Evolutionary conservation across 2,797 vertebrate genomes (phyloP).

Genomic region (Bovichtus diacanthus): DNA sequence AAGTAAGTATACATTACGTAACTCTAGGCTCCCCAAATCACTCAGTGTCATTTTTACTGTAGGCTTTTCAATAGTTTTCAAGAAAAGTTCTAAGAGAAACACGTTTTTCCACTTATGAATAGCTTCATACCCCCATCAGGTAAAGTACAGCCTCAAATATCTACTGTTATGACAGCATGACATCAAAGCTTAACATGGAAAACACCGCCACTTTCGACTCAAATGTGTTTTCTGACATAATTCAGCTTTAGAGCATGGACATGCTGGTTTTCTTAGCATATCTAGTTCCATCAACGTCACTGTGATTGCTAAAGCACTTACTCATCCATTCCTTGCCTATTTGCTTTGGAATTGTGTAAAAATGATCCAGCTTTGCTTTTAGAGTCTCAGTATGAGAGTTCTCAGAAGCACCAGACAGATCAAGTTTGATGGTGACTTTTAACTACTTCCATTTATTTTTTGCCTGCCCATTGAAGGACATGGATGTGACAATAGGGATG

Average conservation of each 20-base stretch:
- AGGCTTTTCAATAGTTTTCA: neutral
- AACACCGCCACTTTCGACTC: constrained; percentile 49
- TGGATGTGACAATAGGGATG: neutral
- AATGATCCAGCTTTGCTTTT: constrained; percentile 48
- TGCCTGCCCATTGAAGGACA: neutral
- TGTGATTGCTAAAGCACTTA: constrained; percentile 55
- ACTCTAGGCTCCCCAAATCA: neutral
- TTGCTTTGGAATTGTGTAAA: constrained; percentile 52
- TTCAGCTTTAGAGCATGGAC: constrained; percentile 43
- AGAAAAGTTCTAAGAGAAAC: neutral
- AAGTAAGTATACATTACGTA: no score
- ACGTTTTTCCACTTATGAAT: neutral
- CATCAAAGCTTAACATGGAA: constrained; percentile 50
- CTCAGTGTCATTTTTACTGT: neutral
- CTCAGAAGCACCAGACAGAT: constrained; percentile 32
- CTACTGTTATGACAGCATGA: constrained; percentile 37
- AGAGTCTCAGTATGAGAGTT: constrained; percentile 20
- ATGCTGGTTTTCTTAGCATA: constrained; percentile 40
- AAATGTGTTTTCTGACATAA: constrained; percentile 58
- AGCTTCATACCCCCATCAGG: neutral
- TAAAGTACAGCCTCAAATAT: constrained; percentile 21
- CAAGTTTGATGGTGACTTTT: constrained; percentile 23
- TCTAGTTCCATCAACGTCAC: constrained; percentile 63
- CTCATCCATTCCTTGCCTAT: constrained; percentile 31
- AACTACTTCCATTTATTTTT: constrained; percentile 11